Evolutionary conservation across 2,888 invertebrate genomes (phyloP), one percentile per base, ranked within the genome.

Genomic region (Mimachlamys varia): DNA sequence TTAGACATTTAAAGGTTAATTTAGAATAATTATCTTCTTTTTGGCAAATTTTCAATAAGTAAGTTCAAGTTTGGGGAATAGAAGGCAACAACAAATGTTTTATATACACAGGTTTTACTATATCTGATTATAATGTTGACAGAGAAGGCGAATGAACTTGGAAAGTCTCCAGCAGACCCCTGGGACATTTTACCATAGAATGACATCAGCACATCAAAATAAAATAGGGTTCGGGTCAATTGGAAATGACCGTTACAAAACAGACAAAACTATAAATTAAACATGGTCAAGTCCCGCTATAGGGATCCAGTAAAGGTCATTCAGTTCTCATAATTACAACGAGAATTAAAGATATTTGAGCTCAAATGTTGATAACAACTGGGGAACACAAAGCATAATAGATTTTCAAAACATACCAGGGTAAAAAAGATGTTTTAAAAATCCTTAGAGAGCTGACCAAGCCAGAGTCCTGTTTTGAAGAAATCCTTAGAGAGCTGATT

Each of bases 171-270:
- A 76, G 33, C 76, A 33, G 76, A 0, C 3, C n/a, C n/a, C 27
- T 27, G 76, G 33, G 33, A 76, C 76, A 33, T 76, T 33, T 76
- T 76, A 33, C 76, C 76, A 76, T 33, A 76, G 27, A 27, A 76
- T 76, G 76, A 76, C 76, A 76, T 76, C 27, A 76, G 76, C 76
- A 33, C 76, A 33, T 76, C 76, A 76, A 76, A 76, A 76, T 76
- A 76, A 76, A 27, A 76, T 33, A 76, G 12, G 76, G 76, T 76
- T 33, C 76, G 33, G 33, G 76, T 76, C 76, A 76, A 58, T 7
- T 58, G 58, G n/a, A 58, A 76, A 76, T 76, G 76, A 76, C 33
- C 76, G 13, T 76, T 22, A 76, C 76, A 76, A 76, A 76, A 76
- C 58, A n/a, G 22, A 58, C 76, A 76, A 76, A 27, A 33, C 13